Conservation (phyloP, 2,113 vertebrate genomes). For the Oxygymnocypris stewartii region DNA sequence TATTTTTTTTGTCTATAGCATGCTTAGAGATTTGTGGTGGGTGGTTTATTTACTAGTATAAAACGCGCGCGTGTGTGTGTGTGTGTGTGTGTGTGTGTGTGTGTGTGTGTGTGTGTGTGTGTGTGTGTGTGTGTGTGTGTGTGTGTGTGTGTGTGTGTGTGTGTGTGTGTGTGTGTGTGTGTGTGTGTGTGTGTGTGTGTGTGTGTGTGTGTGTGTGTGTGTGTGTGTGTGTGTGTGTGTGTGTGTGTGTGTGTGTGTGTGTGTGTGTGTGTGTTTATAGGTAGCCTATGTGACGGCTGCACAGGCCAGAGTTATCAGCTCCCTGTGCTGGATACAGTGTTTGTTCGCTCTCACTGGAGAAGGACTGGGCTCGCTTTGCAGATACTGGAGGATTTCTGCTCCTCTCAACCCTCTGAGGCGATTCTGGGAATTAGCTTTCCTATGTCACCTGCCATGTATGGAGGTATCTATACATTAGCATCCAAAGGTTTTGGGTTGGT, state of each 20-base stretch:
- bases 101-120: too few relatives aligned
- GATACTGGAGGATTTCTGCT: constrained; percentile 89
- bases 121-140: too few relatives aligned
- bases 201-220: too few relatives aligned
- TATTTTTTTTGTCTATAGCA: constrained; percentile 50
- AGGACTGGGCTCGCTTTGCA: constrained; percentile 80
- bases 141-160: too few relatives aligned
- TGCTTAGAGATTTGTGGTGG: not conserved
- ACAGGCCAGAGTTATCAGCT: constrained; percentile 79
- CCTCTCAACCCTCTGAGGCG: constrained; percentile 74
- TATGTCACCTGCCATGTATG: constrained; percentile 83
- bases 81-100: too few relatives aligned
- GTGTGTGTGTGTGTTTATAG: constrained; percentile 66
- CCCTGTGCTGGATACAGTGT: constrained; percentile 87
- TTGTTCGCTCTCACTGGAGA: constrained; percentile 77
- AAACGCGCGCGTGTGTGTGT: too few relatives aligned
- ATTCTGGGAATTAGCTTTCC: constrained; percentile 88
- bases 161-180: too few relatives aligned
- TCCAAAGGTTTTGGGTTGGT: not conserved
- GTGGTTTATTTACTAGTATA: not conserved
- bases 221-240: too few relatives aligned
- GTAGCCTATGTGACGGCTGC: constrained; percentile 76
- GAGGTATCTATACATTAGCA: constrained; percentile 71
- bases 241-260: too few relatives aligned
- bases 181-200: too few relatives aligned